Base-by-base conservation (phyloP, 2,888 invertebrate genomes). In the Hetaerina titia region DNA sequence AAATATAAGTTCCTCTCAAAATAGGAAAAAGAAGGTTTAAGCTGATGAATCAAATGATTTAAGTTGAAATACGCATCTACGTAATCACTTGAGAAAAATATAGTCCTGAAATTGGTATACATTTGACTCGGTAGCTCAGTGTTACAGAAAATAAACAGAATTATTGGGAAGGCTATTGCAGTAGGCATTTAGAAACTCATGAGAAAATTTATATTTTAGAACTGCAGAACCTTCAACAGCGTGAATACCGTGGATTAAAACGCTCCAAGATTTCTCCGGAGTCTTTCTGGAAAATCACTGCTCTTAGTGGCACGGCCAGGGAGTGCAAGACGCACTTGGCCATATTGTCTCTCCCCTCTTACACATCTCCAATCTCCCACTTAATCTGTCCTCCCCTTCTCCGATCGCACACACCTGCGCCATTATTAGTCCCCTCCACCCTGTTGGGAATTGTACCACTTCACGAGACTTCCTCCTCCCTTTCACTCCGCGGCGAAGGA, bases 401-500 rank as follows among this genome's bases (percentile, higher is more conserved):
- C n/a, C 69, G 13, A 92, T 56, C 69, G 92, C 45, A 69, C 92
- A 74, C 92, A 92, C 92, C 92, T 92, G 92, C 92, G 56, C 92
- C 92, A 92, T 92, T 92, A 92, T 92, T 92, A 69, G 92, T n/a
- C 56, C 74, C 64, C 64, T 31, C 11, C n/a, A n/a, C 45, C 92
- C 92, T 81, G 69, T 13, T 81, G 81, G 25, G 25, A 15, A 31
- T 81, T 81, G 81, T 92, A 92, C 92, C 92, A 92, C 92, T 74
- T 74, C 31, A 56, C 56, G 56, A 22, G 56, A 22, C 92, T 60
- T 89, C 57, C 69, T 31, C 15, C 22, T 11, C 25, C n/a, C 69
- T 13, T 31, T 45, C 45, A 45, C 31, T 31, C 81, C 64, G 64
- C 25, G 19, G 64, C n/a, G 63, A 64, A 31, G 63, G 58, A 25